Conservation (phyloP, 2,888 invertebrate genomes). For the Calliphora vomitoria region DNA sequence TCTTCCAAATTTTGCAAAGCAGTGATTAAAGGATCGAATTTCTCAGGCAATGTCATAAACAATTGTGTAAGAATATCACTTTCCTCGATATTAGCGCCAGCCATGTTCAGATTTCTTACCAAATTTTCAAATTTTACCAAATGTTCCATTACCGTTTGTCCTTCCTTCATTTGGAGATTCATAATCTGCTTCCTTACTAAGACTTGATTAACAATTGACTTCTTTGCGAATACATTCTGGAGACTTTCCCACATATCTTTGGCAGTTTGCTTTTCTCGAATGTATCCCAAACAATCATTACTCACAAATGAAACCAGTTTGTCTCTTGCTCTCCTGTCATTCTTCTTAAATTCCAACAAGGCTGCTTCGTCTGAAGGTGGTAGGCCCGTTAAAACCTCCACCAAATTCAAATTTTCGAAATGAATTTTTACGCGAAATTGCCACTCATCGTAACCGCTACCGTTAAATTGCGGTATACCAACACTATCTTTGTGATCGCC, state of each 20-base stretch:
- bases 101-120: not conserved
- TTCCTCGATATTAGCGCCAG: constrained; percentile 48
- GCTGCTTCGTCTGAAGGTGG: no score
- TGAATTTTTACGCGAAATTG: no score
- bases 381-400: no score
- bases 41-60: constrained; percentile 17
- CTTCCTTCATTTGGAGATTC: constrained; percentile 53
- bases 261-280: constrained; percentile 47
- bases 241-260: constrained; percentile 58
- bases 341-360: no score
- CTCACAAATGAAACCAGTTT: no score
- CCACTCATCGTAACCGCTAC: no score
- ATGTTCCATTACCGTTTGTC: constrained; percentile 6
- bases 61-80: constrained; percentile 41
- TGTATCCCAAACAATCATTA: no score
- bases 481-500: no score
- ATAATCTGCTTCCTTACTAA: constrained; percentile 55
- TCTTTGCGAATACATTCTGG: constrained; percentile 58
- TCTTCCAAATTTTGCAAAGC: constrained; percentile 10
- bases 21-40: constrained; percentile 7
- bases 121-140: not conserved
- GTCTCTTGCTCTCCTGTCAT: no score
- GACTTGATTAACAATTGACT: constrained; percentile 52
- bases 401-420: no score
- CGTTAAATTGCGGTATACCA: no score